Evolutionary conservation across 2,113 vertebrate species (phyloP).

Genomic region (Alces alces): DNA sequence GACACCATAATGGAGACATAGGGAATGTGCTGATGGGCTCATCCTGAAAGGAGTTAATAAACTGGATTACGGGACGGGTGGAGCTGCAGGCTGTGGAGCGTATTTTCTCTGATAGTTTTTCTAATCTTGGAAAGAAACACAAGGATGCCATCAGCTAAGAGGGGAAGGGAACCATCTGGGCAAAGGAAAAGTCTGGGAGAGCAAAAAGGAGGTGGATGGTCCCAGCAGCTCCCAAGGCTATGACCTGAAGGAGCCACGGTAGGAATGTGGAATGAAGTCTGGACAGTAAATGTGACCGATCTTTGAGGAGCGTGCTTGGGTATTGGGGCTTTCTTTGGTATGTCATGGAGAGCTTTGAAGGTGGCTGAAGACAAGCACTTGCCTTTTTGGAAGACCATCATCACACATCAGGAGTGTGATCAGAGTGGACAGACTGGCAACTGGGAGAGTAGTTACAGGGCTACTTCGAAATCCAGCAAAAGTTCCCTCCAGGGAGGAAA

Average conservation of each 20-base stretch:
- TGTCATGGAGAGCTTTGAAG: not conserved
- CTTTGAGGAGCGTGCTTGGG: not conserved
- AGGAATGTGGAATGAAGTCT: not conserved
- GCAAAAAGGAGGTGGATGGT: too few species aligned
- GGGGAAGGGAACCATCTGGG: not conserved
- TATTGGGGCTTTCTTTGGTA: not conserved
- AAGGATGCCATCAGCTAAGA: not conserved
- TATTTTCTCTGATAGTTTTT: not conserved
- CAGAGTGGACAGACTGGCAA: not conserved
- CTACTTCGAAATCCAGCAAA: not conserved
- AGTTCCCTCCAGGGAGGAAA: not conserved
- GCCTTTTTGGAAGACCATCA: not conserved
- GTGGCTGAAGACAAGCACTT: not conserved
- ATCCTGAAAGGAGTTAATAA: not conserved
- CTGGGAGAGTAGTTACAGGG: not conserved
- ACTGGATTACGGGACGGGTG: not conserved
- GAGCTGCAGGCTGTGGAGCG: not conserved
- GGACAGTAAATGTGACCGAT: not conserved
- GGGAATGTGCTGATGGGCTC: not conserved
- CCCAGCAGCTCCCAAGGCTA: accelerated
- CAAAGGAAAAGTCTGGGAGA: not conserved
- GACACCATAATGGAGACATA: not conserved
- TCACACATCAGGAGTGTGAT: too few species aligned
- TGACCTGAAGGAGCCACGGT: too few species aligned
- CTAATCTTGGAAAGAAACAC: not conserved